Base-by-base conservation (phyloP, 2,888 invertebrate genomes). In the Priapulus caudatus region DNA sequence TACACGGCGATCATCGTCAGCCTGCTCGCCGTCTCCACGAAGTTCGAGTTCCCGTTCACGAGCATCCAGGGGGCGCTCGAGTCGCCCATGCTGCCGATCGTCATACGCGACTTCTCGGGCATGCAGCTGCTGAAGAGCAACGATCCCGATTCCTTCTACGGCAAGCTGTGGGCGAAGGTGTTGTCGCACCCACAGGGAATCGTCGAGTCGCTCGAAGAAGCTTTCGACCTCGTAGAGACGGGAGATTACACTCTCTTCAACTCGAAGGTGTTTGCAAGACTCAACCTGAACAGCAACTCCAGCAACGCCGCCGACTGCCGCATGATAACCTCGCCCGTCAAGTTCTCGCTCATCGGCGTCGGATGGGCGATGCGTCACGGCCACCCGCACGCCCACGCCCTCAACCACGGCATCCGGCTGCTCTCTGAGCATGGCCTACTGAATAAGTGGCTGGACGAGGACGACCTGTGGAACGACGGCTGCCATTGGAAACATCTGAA, bases 141-240 rank as follows among this genome's bases (percentile, higher is more conserved):
- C 33, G 10, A 10, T 10, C 33, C 33, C n/a, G 33, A 33, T 33
- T 10, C 33, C 10, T 10, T 10, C n/a, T 33, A 33, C n/a, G n/a
- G 33, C 33, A 33, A 33, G 33, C 33, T 33, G 33, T 33, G 33
- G 33, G n/a, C 10, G 33, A 33, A 33, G n/a, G n/a, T 33, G 33
- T 10, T 10, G n/a, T 10, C n/a, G 10, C 10, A 33, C 33, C 10
- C 10, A n/a, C 10, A 33, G 10, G 33, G 10, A 33, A 10, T n/a
- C n/a, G 33, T 33, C 10, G 33, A 33, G 10, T 10, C 10, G 10
- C 10, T 33, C 10, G 33, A 10, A 33, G n/a, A 10, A 33, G 33
- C 33, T 10, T 33, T 33, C 10, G 33, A 33, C n/a, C 33, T 33
- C n/a, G n/a, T n/a, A n/a, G 33, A 10, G 10, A 33, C 33, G n/a